Evolutionary conservation across 2,888 invertebrate genomes (phyloP), one percentile per base, ranked within the genome.

Genomic region (Hemicrepidius hirtus): DNA sequence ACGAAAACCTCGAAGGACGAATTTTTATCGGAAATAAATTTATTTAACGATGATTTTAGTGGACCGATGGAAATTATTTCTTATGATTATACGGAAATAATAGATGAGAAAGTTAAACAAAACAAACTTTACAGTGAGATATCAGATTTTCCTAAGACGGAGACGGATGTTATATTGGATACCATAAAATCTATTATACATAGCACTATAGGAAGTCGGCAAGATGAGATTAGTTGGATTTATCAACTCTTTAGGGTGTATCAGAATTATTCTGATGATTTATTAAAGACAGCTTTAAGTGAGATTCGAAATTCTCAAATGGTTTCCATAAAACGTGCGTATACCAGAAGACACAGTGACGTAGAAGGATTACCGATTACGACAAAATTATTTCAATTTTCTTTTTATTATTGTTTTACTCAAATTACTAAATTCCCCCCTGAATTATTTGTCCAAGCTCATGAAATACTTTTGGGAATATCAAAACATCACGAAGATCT

Each of bases 241-340:
- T 89, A 91, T 77, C 92, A 93, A 76, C 86, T 94, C 73, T 93
- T 92, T 78, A 90, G 90, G 80, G 89, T 94, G 13, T 94, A 94
- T 80, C 92, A 92, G 77, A 91, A 91, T 75, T 95, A 92, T 84
- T 90, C 92, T 0, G 94, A 95, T 76, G 86, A 87, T 24, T 81
- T 92, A 4, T 84, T 95, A 3, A 86, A 90, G 62, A 86, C 87
- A 0, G 91, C 92, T 0, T 89, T 93, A 79, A 84, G 85, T 3
- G 89, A 91, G 78, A 88, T 93, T 41, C 87, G 91, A 7, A 79
- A 85, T 0, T 90, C 91, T 77, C 89, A 91, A 32, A 87, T 93
- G 81, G 88, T 93, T 9, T 89, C 91, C 0, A 82, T 89, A 5
- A 88, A 88, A 71, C 88, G 87, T 75, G 83, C 82, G 37, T 86